Evolutionary conservation across 2,888 invertebrate genomes (phyloP), one percentile per base, ranked within the genome.

Genomic region (Suillia variegata): DNA sequence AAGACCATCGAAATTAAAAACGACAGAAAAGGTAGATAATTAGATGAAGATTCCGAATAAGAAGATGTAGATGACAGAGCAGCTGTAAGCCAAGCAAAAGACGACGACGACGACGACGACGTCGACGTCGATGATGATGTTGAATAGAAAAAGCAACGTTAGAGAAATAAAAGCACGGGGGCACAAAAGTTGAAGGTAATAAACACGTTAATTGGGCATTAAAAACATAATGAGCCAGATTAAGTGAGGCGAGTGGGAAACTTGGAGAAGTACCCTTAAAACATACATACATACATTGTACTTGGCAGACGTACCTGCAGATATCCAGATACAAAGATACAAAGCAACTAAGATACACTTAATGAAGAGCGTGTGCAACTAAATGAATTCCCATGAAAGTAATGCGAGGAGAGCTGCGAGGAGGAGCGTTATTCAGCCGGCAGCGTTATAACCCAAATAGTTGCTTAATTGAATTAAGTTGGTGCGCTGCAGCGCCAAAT

Each of bases 161-260:
- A 38, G 38, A 38, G n/a, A 12, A 8, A 38, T 13, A n/a, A n/a
- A 8, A 38, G n/a, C 31, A 38, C 13, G 38, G 6, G 6, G 13
- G 38, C n/a, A 12, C 12, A 12, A 31, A 12, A 31, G 31, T 5
- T n/a, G 58, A 59, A 52, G 54, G 51, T 60, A 53, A 56, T 61
- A 57, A 42, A 55, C 54, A 54, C 51, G 52, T 50, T 54, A 53
- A 48, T 49, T 53, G 53, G 26, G 8, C 34, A 51, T 34, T 26
- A 55, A 33, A 59, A 24, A 18, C 42, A 33, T 42, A 42, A 54
- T 24, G 26, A 15, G 50, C 10, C 42, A 15, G 50, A 50, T 55
- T 55, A 52, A 56, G 51, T 38, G 38, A 26, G 24, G 51, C 48
- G 38, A 26, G 24, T 21, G 31, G 49, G n/a, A 38, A 4, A 20